Percentiles rank a stretch among this genome's conserved stretches.
phyloP scores from a whole-genome alignment of 2,113 vertebrate genomes.

The Eolophus roseicapilla region DNA sequence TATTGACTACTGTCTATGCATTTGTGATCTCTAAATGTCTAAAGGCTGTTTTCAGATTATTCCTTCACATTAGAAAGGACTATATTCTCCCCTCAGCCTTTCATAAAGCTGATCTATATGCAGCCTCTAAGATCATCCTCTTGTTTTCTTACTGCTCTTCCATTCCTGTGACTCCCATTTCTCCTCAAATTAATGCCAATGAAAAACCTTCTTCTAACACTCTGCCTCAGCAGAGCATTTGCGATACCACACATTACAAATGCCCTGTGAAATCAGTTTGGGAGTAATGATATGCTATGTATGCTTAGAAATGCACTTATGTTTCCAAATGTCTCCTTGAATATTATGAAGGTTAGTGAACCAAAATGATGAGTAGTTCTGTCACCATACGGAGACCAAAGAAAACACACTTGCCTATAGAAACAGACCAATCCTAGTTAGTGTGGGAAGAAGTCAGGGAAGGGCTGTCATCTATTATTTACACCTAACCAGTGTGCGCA shows the following conservation, averaged over 20 bases:
- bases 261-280: constrained; percentile 24
- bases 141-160: background rate
- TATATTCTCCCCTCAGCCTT: background rate
- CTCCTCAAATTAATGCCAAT: background rate
- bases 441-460: background rate
- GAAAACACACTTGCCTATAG: background rate
- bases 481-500: background rate
- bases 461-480: background rate
- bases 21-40: background rate
- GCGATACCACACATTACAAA: background rate
- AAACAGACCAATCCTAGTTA: background rate
- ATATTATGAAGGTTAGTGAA: background rate
- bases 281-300: background rate
- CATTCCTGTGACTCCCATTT: background rate
- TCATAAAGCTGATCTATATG: background rate
- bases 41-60: background rate
- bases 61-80: background rate
- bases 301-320: background rate
- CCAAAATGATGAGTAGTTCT: background rate
- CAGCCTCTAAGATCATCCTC: background rate
- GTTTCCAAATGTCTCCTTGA: background rate
- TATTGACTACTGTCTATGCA: background rate
- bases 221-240: background rate
- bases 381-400: background rate
- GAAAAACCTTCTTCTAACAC: background rate